A percentile compares a stretch with the other conserved stretches of the same genome.
phyloP scores from a whole-genome alignment of 2,797 vertebrate species.

The Catostomus latipinnis region DNA sequence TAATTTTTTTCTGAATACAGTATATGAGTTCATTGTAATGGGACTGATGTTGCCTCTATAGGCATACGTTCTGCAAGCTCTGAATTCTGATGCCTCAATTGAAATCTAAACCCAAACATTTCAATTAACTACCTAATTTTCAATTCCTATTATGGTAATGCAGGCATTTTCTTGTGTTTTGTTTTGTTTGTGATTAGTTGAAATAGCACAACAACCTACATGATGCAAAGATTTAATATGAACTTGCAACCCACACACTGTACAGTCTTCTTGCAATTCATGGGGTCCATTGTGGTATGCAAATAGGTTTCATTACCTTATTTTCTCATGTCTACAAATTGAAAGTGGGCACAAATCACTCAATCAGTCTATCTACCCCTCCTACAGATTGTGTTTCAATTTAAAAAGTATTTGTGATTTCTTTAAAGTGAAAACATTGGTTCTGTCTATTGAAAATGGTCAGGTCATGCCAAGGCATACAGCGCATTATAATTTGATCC shows the following conservation, averaged over 20 bases:
- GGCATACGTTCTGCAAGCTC: background rate
- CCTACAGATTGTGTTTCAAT: background rate
- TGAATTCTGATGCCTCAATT: background rate
- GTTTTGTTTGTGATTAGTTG: too few relatives aligned
- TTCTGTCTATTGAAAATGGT: background rate
- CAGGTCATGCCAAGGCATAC: background rate
- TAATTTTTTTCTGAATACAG: background rate
- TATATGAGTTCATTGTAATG: background rate
- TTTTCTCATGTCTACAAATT: conserved; percentile 1
- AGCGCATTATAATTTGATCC: conserved; percentile 4
- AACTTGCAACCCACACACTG: background rate
- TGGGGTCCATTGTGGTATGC: background rate
- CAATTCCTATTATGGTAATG: background rate
- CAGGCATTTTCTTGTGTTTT: too few relatives aligned
- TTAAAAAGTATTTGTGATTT: background rate
- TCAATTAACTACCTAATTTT: background rate
- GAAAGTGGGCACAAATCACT: background rate
- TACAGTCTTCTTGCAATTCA: background rate
- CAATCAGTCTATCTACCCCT: background rate
- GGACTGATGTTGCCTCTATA: background rate
- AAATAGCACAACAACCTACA: background rate
- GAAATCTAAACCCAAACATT: background rate
- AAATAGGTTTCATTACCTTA: conserved; percentile 12
- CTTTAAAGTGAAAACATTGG: background rate
- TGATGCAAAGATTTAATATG: background rate